Evolutionary conservation across 1,140 invertebrate genomes (phyloP), one percentile per base, ranked within the genome.

Genomic region (Contarinia nasturtii): DNA sequence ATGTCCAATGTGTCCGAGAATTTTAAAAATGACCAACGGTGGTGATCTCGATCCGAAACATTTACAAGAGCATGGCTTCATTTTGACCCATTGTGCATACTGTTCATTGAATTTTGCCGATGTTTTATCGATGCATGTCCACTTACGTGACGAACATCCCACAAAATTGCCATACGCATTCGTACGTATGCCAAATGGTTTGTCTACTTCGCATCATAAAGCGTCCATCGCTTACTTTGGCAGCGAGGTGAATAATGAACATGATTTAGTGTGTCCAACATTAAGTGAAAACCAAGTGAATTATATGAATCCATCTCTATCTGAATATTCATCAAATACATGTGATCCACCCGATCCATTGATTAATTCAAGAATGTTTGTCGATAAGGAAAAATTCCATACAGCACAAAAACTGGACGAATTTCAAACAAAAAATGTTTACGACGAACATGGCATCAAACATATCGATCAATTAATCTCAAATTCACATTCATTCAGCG

Each of bases 241-340:
- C 27, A 5, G 10, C 27, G 10, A 27, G 3, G 27, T 5, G 3
- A 27, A 27, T 27, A 3, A 27, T 27, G 10, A 27, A 27, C 4
- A 27, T 10, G 27, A 10, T 27, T 27, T 27, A 27, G 27, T 27
- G 4, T 27, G 27, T 27, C 49, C 8, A 15, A 11, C 33, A 44
- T 47, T 34, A 11, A 34, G 15, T 20, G 27, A 37, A 7, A 33
- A 33, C n/a, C 46, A 51, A 12, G 48, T 45, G 33, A 49, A 49
- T 51, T 45, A 33, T 20, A 44, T 48, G 19, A 45, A 40, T 40
- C 33, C 38, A 21, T 37, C 20, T 5, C 17, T 33, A 12, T 15
- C n/a, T n/a, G 41, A 41, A 11, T 12, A 3, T 14, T 4, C 4
- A 15, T n/a, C 12, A 2, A 43, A 42, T 20, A 8, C 21, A 10